phyloP scores from a whole-genome alignment of 2,113 vertebrate species.

The Ameiurus melas region DNA sequence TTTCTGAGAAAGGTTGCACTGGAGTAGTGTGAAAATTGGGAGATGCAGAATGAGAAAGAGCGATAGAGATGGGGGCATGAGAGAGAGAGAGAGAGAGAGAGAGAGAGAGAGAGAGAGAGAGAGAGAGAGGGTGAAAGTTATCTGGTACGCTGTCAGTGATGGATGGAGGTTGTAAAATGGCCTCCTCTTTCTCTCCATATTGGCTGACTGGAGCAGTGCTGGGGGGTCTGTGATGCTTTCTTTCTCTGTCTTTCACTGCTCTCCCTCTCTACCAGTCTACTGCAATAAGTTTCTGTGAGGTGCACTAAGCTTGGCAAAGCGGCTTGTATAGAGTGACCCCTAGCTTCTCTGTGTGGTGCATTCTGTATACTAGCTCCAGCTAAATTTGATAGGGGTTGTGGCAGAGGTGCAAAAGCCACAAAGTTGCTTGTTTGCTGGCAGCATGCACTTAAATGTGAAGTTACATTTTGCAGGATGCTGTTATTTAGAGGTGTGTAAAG shows the following conservation, averaged over 20 bases:
- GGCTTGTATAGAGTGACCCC: conserved; percentile 40
- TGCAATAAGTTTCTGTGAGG: conserved; percentile 49
- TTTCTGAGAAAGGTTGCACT: conserved; percentile 19
- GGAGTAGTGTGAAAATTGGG: conserved; percentile 27
- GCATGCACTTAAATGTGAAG: background rate
- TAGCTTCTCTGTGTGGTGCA: conserved; percentile 40
- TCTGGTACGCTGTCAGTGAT: conserved; percentile 59
- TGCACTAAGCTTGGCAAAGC: conserved; percentile 37
- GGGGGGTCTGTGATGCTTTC: conserved; percentile 54
- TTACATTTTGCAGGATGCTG: background rate
- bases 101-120: no score
- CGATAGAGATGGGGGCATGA: conserved; percentile 27
- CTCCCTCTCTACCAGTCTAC: conserved; percentile 35
- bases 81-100: background rate
- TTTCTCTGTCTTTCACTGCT: conserved; percentile 52
- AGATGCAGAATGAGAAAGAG: conserved; percentile 14
- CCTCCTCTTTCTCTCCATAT: conserved; percentile 46
- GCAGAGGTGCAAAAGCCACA: conserved; percentile 9
- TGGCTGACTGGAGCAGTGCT: conserved; percentile 45
- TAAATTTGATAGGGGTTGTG: conserved; percentile 31
- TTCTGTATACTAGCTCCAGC: background rate
- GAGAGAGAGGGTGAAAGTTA: conserved; percentile 29
- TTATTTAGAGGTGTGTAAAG: conserved; percentile 1
- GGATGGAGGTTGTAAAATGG: conserved; percentile 52
- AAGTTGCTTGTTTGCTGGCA: background rate